phyloP scores from a whole-genome alignment of 2,797 vertebrate genomes.

The Typhlichthys subterraneus region DNA sequence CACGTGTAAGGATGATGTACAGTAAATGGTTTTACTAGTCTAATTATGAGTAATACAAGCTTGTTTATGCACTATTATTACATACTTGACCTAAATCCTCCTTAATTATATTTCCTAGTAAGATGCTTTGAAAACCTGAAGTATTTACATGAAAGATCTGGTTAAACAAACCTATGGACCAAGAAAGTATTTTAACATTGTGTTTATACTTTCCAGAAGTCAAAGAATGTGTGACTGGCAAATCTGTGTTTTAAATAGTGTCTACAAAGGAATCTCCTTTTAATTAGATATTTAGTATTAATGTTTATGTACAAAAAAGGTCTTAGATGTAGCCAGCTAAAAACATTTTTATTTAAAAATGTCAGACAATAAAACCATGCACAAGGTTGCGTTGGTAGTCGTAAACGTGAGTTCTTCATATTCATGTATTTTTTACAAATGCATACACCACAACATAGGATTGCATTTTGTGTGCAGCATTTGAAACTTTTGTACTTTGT shows the following conservation, averaged over 20 bases:
- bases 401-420: not conserved
- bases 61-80: conserved; percentile 10
- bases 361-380: no score
- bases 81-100: not conserved
- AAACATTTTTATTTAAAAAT: no score
- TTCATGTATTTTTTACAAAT: not conserved
- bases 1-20: no score
- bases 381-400: no score
- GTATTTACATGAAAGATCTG: not conserved
- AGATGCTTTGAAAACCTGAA: not conserved
- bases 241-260: not conserved
- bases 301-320: no score
- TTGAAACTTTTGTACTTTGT: conserved; percentile 51
- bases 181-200: conserved; percentile 16
- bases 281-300: no score
- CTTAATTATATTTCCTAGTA: not conserved
- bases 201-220: not conserved
- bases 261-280: not conserved
- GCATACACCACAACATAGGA: not conserved
- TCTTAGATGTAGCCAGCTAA: no score
- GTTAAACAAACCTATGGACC: conserved; percentile 17
- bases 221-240: conserved; percentile 25
- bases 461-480: conserved; percentile 18
- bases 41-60: not conserved
- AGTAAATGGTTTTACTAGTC: not conserved